These are phyloP conservation scores for Teleogryllus occipitalis DNA, from an alignment of 1,140 invertebrate species.

Conservation along the genomic window DNA sequence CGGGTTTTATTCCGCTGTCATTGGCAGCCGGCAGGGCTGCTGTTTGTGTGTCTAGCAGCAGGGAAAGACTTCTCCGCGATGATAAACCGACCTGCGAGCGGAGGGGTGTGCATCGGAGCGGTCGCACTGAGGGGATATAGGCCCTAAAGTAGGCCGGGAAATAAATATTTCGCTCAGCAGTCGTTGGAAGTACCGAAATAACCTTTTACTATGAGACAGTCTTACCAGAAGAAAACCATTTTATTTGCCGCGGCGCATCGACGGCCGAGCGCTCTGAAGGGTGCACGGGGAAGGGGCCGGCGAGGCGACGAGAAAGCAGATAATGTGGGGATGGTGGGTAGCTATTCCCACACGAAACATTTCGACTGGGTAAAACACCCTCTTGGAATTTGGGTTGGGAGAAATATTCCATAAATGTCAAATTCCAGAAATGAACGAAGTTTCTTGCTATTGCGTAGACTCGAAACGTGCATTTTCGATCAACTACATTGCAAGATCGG, in stretches of 20 bases:
- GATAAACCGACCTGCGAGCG: background rate
- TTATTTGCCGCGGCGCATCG: background rate
- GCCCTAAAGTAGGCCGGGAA: slow-evolving; percentile 2
- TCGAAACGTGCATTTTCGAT: too few relatives aligned
- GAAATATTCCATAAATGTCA: too few relatives aligned
- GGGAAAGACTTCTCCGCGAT: background rate
- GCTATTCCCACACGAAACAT: too few relatives aligned
- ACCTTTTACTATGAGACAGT: background rate
- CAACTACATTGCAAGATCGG: too few relatives aligned
- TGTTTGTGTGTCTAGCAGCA: background rate
- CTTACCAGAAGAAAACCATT: slow-evolving; percentile 4
- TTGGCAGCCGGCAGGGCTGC: background rate
- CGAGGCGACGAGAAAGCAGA: background rate
- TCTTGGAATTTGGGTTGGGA: too few relatives aligned
- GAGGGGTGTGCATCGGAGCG: background rate
- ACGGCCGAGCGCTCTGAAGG: background rate
- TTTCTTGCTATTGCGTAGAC: too few relatives aligned
- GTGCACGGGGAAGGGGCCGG: background rate
- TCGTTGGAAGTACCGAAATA: slow-evolving; percentile 1
- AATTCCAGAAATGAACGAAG: too few relatives aligned
- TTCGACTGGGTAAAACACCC: too few relatives aligned
- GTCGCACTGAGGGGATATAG: background rate
- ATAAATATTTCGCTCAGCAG: slow-evolving; percentile 4
- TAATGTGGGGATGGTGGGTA: too few relatives aligned
- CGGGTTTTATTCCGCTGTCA: background rate